A percentile compares a stretch with the other conserved stretches of the same genome.
Evolutionary conservation across 2,113 vertebrate species (phyloP).

Genomic region (Pleuronectes platessa): DNA sequence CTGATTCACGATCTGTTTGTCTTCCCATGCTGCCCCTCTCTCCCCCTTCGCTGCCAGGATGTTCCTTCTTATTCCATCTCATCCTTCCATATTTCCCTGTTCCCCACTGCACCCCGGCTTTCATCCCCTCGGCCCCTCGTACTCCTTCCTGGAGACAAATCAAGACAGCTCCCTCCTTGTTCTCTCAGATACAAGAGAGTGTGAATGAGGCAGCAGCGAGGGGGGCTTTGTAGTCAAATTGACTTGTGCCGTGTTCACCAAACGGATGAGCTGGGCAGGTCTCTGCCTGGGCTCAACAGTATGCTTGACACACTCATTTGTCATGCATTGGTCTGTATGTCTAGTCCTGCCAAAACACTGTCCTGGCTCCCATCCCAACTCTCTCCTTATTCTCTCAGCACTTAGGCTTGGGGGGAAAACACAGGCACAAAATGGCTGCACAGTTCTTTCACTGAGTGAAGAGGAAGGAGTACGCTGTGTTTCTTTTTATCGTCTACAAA

Average conservation of each 20-base stretch:
- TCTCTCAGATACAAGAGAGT: constrained; percentile 17
- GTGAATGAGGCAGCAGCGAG: constrained; percentile 3
- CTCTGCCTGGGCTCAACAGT: constrained; percentile 42
- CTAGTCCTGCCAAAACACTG: constrained; percentile 63
- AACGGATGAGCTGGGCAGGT: constrained; percentile 56
- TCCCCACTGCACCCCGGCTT: background rate
- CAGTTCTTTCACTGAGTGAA: constrained; percentile 25
- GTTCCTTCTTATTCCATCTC: constrained; percentile 22
- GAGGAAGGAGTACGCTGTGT: background rate
- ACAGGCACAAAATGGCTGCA: constrained; percentile 72
- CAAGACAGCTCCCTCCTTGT: constrained; percentile 32
- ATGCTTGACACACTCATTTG: constrained; percentile 73
- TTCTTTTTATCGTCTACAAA: constrained; percentile 10
- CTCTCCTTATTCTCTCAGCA: constrained; percentile 55
- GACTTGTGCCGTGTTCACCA: constrained; percentile 67
- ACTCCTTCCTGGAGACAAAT: constrained; percentile 15
- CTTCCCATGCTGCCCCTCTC: constrained; percentile 12
- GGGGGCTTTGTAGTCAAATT: constrained; percentile 65
- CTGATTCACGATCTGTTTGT: constrained; percentile 38
- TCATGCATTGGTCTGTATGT: constrained; percentile 62
- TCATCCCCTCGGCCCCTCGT: constrained; percentile 4
- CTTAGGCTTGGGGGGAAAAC: constrained; percentile 31
- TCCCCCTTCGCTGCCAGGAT: constrained; percentile 21
- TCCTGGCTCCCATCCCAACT: constrained; percentile 65
- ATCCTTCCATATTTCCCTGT: constrained; percentile 13